Evolutionary conservation across 2,888 invertebrate genomes (phyloP), one percentile per base, ranked within the genome.

Genomic region (Andrena camellia): DNA sequence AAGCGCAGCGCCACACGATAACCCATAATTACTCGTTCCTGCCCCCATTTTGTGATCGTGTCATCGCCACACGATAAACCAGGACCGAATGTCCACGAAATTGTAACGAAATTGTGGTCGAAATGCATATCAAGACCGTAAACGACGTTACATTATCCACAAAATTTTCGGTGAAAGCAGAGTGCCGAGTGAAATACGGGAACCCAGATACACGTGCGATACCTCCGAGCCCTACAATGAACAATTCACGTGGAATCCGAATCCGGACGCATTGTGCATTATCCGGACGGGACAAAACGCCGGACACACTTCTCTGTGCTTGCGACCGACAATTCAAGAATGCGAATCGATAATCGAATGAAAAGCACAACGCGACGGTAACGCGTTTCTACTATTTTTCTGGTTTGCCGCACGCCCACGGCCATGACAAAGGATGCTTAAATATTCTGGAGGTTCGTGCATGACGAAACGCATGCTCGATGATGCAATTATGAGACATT

Each of bases 281-380:
- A 89, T 88, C 68, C 80, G 31, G 59, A 57, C 26, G 64, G 82
- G 76, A 89, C 88, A 85, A 89, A 89, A 88, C 80, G 77, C 59
- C 57, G 71, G 20, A 35, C 69, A 31, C 67, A 52, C 62, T 33
- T 71, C 50, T 62, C 54, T 20, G 57, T 26, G 57, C 33, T 57
- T n/a, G 50, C 59, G 63, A n/a, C 48, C 60, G 73, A 57, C 83
- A 78, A 88, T 83, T 84, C 88, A 81, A 85, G 79, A 85, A 87
- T 84, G 85, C 76, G 76, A 86, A 84, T 86, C 88, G 86, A 90
- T 90, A 90, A 86, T 88, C 84, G 85, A 86, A 86, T 86, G 87
- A 86, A 86, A 88, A 81, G 87, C 86, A 71, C 74, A 83, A 81
- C 67, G 70, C 64, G 67, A 52, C 57, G 70, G 48, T 42, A 63